phyloP scores from a whole-genome alignment of 2,113 vertebrate genomes.

The Aix galericulata region DNA sequence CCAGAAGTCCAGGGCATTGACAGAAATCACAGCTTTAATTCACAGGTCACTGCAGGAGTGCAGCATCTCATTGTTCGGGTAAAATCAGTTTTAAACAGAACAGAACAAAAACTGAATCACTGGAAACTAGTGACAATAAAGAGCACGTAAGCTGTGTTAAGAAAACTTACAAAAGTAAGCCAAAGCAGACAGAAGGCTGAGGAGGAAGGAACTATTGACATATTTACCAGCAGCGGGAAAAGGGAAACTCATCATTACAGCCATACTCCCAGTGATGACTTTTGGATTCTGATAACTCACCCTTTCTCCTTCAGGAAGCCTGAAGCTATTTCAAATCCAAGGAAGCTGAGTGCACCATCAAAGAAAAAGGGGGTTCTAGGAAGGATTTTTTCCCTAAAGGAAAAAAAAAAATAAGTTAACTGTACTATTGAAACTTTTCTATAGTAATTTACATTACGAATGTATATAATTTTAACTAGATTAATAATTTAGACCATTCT shows the following conservation, averaged over 20 bases:
- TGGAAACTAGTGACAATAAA: neutral
- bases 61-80: neutral
- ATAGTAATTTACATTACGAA: neutral
- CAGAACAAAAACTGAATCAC: neutral
- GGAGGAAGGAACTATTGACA: neutral
- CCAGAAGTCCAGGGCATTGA: neutral
- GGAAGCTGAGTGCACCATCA: neutral
- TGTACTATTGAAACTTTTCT: neutral
- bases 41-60: neutral
- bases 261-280: neutral
- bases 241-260: neutral
- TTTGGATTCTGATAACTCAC: neutral
- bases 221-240: neutral
- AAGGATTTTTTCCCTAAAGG: neutral
- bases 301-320: neutral
- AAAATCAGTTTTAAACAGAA: neutral
- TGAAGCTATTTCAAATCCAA: neutral
- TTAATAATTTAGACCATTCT: neutral
- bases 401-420: neutral
- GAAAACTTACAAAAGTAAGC: neutral
- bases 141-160: fast-evolving
- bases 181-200: neutral
- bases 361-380: neutral
- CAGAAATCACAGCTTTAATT: neutral
- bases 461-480: neutral